A percentile compares a stretch with the other conserved stretches of the same genome.
Evolutionary conservation across 37 sponge, comb jelly and placozoan species (phyloP).

Genomic region (Tethya wilhelma): DNA sequence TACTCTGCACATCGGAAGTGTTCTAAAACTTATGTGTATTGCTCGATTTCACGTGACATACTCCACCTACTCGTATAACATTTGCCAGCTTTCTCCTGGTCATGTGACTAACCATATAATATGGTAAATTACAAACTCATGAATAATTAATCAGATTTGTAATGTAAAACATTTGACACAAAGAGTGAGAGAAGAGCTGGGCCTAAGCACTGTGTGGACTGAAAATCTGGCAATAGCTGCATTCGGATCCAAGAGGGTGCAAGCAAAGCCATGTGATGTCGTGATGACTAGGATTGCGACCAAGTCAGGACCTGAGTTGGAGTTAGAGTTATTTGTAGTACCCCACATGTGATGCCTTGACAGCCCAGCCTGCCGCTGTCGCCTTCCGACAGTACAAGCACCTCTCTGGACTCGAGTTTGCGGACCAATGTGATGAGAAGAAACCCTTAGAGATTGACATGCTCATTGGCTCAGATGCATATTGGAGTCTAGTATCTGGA

Average conservation of each 20-base stretch:
- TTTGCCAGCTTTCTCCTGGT: too few species aligned
- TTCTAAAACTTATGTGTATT: too few species aligned
- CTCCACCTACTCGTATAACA: too few species aligned
- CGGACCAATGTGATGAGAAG: neutral
- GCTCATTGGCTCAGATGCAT: slow-evolving; percentile 35
- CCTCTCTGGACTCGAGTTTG: slow-evolving; percentile 4
- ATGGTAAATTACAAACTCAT: too few species aligned
- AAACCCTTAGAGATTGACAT: neutral
- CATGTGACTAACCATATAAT: too few species aligned
- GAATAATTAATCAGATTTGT: too few species aligned
- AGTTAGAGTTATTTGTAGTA: slow-evolving; percentile 6
- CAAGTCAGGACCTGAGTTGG: neutral
- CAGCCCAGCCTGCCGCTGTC: neutral
- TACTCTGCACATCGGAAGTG: too few species aligned
- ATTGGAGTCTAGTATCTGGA: slow-evolving; percentile 28
- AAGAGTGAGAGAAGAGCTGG: slow-evolving; percentile 5
- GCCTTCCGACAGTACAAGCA: neutral
- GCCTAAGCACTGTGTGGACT: neutral
- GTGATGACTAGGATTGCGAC: slow-evolving; percentile 9
- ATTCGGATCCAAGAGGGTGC: slow-evolving; percentile 14
- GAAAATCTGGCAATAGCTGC: slow-evolving; percentile 1
- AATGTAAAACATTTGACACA: slow-evolving; percentile 28
- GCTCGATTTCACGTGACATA: too few species aligned
- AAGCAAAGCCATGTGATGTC: slow-evolving; percentile 16
- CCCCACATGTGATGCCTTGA: slow-evolving; percentile 27